Evolutionary conservation across 2,888 invertebrate genomes (phyloP).

Genomic region (Ectemnius lituratus): DNA sequence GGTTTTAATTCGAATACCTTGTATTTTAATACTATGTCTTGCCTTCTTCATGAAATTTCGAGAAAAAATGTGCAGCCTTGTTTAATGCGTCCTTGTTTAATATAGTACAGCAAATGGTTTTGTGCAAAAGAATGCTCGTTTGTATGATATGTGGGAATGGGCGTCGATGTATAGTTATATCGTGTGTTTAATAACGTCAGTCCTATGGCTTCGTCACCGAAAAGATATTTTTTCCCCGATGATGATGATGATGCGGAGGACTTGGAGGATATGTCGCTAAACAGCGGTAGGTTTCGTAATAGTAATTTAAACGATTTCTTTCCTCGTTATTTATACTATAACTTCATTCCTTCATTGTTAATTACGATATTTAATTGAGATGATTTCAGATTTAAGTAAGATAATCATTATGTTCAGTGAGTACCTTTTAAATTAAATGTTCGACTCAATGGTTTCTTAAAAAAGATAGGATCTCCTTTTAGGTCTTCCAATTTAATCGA

Average conservation of each 20-base stretch:
- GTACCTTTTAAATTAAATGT: too few species aligned
- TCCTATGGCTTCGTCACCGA: conserved; percentile 71
- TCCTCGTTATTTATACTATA: not conserved
- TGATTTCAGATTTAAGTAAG: not conserved
- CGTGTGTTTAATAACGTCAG: conserved; percentile 49
- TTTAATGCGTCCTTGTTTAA: too few species aligned
- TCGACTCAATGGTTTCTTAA: too few species aligned
- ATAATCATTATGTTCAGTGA: not conserved
- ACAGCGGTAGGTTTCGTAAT: conserved; percentile 57
- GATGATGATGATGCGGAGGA: conserved; percentile 66
- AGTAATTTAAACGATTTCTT: not conserved
- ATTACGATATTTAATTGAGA: not conserved
- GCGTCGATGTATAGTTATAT: conserved; percentile 42
- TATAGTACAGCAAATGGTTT: too few species aligned
- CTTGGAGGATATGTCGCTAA: conserved; percentile 50
- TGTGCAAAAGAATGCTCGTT: too few species aligned
- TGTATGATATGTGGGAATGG: too few species aligned
- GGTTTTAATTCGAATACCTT: too few species aligned
- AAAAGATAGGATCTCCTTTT: too few species aligned
- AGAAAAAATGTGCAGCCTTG: too few species aligned
- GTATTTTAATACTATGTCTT: too few species aligned
- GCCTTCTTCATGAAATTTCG: too few species aligned
- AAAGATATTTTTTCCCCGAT: conserved; percentile 64
- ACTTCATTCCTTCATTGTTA: not conserved
- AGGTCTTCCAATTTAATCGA: not conserved